These are phyloP conservation scores for Leptoteleia sp. DNA, from an alignment of 1,140 invertebrate species.

Conservation along the genomic window DNA sequence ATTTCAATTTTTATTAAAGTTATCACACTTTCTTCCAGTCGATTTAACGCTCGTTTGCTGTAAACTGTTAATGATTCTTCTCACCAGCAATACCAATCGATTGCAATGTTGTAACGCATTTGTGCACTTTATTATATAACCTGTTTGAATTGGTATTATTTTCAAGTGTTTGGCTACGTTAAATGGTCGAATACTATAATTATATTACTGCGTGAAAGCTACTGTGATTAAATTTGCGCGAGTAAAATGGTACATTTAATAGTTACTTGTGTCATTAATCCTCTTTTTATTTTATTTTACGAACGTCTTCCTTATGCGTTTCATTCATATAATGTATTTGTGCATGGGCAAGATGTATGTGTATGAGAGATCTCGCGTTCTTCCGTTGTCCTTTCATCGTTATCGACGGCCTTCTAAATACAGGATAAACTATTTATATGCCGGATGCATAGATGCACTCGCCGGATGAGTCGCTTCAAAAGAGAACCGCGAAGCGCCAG, in stretches of 20 bases:
- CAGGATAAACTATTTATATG: constrained; percentile 67
- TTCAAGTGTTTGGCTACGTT: too few species aligned
- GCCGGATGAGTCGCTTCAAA: constrained; percentile 59
- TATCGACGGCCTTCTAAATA: constrained; percentile 53
- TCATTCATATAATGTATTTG: constrained; percentile 35
- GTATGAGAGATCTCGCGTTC: constrained; percentile 32
- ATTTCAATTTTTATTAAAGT: too few species aligned
- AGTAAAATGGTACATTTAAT: too few species aligned
- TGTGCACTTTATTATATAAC: too few species aligned
- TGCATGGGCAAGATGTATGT: constrained; percentile 25
- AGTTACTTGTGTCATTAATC: constrained; percentile 12
- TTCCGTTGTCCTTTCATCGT: constrained; percentile 51
- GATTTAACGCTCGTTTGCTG: too few species aligned
- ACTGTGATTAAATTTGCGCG: background rate
- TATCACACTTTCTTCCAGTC: too few species aligned
- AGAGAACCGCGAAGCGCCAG: constrained; percentile 39
- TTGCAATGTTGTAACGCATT: too few species aligned
- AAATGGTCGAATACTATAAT: background rate
- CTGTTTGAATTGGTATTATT: too few species aligned
- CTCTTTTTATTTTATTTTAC: constrained; percentile 7
- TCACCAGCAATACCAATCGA: too few species aligned
- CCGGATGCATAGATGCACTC: constrained; percentile 67
- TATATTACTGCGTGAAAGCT: background rate
- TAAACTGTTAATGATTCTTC: too few species aligned
- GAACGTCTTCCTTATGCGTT: background rate